Evolutionary conservation across 1,140 invertebrate species (phyloP), one percentile per base, ranked within the genome.

Genomic region (Phthorimaea operculella): DNA sequence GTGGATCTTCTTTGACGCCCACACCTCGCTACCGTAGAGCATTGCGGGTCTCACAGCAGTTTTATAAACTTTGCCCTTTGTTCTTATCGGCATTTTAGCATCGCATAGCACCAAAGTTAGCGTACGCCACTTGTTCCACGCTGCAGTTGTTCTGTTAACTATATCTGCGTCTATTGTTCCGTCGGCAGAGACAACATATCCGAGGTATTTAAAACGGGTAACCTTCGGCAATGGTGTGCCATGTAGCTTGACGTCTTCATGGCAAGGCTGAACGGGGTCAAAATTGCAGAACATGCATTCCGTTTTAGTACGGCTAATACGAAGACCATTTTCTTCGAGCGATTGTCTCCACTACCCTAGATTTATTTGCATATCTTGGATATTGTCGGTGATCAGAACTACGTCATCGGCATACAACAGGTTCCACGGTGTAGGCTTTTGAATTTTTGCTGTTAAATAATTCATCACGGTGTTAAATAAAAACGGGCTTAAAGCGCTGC

Each of bases 31-130:
- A 15, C 53, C 53, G 33, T 54, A 47, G 11, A 54, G 8, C 14
- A 54, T 3, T 6, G 53, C 45, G 0, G 53, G 53, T 54, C 53
- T 21, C 14, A 54, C 14, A 4, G 53, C 54, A n/a, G 54, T 51
- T 51, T 56, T 56, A 10, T 51, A 56, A 5, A 56, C 15, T 28
- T 44, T 42, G 47, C 54, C 54, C 10, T 56, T 56, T 2, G 17
- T n/a, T 17, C 9, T 36, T n/a, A 56, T 56, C 9, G 53, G 53
- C 42, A 54, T 54, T 45, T 36, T 33, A 15, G 3, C 5, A n/a
- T 54, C 42, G 42, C 53, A 54, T 6, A 54, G 11, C 2, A 54
- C 53, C 0, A 34, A 34, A 9, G 52, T 53, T 1, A 53, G 39
- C 11, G 11, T 4, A 17, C 52, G 3, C 53, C 53, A 39, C 17